Percentiles rank a stretch among this genome's conserved stretches.
phyloP scores from a whole-genome alignment of 1,140 invertebrate species.

The Bombus confusus region DNA sequence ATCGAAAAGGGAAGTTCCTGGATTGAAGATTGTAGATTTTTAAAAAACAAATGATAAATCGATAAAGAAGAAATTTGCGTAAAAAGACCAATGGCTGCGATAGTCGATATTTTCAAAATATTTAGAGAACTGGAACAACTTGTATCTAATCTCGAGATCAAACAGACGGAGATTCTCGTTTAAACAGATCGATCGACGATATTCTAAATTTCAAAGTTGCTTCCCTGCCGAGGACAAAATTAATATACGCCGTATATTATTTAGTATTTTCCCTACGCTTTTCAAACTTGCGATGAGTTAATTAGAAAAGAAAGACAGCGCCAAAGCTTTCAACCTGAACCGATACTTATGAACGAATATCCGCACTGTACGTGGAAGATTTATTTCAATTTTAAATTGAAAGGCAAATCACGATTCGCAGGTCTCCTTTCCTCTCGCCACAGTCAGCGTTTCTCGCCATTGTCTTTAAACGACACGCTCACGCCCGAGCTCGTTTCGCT shows the following conservation, averaged over 20 bases:
- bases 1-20: too few relatives aligned
- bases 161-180: not conserved
- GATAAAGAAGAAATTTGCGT: too few relatives aligned
- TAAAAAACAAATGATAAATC: too few relatives aligned
- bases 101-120: not conserved
- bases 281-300: not conserved
- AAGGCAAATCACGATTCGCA: not conserved
- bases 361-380: too few relatives aligned
- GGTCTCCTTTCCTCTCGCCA: not conserved
- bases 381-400: constrained; percentile 1
- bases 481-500: constrained; percentile 7
- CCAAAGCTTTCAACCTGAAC: not conserved
- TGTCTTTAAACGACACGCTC: not conserved
- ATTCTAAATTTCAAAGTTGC: not conserved
- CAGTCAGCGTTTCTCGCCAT: not conserved
- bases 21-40: too few relatives aligned
- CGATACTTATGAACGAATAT: not conserved
- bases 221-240: not conserved
- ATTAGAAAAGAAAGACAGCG: not conserved
- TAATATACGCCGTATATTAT: too few relatives aligned
- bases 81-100: too few relatives aligned
- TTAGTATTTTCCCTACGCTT: not conserved
- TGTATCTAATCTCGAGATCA: not conserved
- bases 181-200: not conserved
- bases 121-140: not conserved